Evolutionary conservation across 2,797 vertebrate species (phyloP), one percentile per base, ranked within the genome.

Genomic region (Sebastes cheni): DNA sequence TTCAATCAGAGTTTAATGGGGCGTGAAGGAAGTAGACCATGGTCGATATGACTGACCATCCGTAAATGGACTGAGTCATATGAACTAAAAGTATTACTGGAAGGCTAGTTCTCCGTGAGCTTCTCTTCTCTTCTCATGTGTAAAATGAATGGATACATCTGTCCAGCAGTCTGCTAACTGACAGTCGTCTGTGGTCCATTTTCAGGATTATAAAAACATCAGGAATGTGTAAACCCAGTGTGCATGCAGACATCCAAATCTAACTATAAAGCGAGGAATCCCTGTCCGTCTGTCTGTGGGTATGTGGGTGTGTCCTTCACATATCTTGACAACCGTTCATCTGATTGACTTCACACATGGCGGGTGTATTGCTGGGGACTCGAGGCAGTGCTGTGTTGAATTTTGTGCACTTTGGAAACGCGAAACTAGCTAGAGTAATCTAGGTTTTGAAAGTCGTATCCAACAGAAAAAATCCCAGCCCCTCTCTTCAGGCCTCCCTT

Each of bases 61-160:
- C 80, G 84, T 67, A 90, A 84, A 85, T 81, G 79, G 58, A 75
- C 89, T 91, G 91, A 92, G 79, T 92, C 92, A 92, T 58, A 25
- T 66, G 61, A 80, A 72, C 13, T 82, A 18, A 73, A 79, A 70
- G 61, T 59, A 3, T 90, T 91, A 83, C 91, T 90, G 92, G 92
- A 92, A 92, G 68, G 22, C 66, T 87, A 55, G 27, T n/a, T 58
- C 65, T 74, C 77, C 64, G 50, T 42, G 54, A 61, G 74, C 69
- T 80, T 79, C 64, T 75, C 39, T 25, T 75, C 27, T 55, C 32
- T n/a, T 18, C 60, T 74, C 20, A 54, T 29, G 60, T 66, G 69
- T 36, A 59, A 72, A 61, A 72, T 71, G 56, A 68, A 59, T 25
- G 60, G 55, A 62, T 25, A 60, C 77, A 69, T 86, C 30, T 70